Percentiles rank a stretch among this genome's conserved stretches.
Evolutionary conservation across 2,113 vertebrate species (phyloP).

Genomic region (Mionectes macconnelli): DNA sequence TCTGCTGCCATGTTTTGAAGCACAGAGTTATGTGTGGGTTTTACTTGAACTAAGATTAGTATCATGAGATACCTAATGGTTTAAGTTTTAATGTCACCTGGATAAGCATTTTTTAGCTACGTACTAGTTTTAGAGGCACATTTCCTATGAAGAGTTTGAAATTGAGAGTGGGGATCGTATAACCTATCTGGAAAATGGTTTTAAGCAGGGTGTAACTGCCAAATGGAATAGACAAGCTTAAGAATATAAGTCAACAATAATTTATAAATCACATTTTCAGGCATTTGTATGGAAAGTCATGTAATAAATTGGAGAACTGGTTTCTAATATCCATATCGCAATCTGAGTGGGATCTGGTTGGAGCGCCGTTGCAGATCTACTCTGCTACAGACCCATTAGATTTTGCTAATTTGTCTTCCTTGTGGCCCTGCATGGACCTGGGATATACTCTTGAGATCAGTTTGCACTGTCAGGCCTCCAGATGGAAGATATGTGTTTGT

Average conservation of each 20-base stretch:
- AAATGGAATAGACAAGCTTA: background rate
- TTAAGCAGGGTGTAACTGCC: background rate
- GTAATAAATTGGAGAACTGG: background rate
- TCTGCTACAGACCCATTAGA: background rate
- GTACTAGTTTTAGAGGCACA: background rate
- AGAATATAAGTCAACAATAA: background rate
- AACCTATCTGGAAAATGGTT: background rate
- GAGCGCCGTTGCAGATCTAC: background rate
- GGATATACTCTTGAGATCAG: background rate
- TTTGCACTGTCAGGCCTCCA: background rate
- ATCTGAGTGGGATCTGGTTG: rapidly evolving
- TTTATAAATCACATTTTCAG: background rate
- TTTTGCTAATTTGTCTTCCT: background rate
- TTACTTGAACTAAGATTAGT: background rate
- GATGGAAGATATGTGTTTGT: background rate
- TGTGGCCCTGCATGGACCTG: background rate
- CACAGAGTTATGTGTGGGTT: background rate
- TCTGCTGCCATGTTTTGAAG: background rate
- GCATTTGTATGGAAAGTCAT: background rate
- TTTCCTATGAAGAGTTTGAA: background rate
- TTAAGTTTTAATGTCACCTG: background rate
- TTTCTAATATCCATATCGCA: rapidly evolving
- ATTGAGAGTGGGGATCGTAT: background rate
- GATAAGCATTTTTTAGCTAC: background rate
- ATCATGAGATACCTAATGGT: background rate